These are phyloP conservation scores for Apistogramma diplotaenia DNA, from an alignment of 2,113 vertebrate species.

Conservation along the genomic window DNA sequence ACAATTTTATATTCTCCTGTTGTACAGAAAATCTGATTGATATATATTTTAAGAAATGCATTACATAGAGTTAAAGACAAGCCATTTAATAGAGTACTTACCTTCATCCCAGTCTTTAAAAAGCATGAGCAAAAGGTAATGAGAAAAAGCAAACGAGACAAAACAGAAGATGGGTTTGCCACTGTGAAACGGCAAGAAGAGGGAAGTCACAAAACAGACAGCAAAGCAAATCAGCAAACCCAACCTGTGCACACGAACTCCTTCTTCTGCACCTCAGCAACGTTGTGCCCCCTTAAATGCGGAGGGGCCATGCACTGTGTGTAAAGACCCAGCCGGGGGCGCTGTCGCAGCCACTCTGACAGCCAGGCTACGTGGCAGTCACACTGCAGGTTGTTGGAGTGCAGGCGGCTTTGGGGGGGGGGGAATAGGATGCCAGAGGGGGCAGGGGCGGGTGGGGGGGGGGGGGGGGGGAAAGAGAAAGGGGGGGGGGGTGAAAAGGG, in stretches of 20 bases:
- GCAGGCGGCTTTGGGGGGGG: constrained; percentile 84
- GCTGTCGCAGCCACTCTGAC: constrained; percentile 96
- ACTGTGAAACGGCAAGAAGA: not conserved
- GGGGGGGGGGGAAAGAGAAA: too few species aligned
- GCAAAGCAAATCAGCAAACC: not conserved
- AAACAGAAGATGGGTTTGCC: constrained; percentile 45
- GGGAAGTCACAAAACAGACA: not conserved
- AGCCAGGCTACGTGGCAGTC: constrained; percentile 98
- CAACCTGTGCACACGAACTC: constrained; percentile 91
- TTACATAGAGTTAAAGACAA: not conserved
- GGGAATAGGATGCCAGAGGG: constrained; percentile 4
- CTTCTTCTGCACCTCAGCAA: constrained; percentile 95
- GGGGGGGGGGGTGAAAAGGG: not conserved
- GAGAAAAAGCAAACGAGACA: constrained; percentile 67
- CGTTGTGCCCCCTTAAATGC: constrained; percentile 92
- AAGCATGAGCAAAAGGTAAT: constrained; percentile 74
- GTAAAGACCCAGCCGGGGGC: constrained; percentile 94
- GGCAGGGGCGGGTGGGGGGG: not conserved
- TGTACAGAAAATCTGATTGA: not conserved
- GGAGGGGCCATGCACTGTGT: constrained; percentile 95
- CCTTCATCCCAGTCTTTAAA: constrained; percentile 90
- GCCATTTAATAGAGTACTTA: constrained; percentile 77
- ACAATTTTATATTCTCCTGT: not conserved
- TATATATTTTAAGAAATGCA: not conserved
- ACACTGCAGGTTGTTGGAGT: constrained; percentile 96